Base-by-base conservation (phyloP, 2,797 vertebrate species). In the Erpetoichthys calabaricus region DNA sequence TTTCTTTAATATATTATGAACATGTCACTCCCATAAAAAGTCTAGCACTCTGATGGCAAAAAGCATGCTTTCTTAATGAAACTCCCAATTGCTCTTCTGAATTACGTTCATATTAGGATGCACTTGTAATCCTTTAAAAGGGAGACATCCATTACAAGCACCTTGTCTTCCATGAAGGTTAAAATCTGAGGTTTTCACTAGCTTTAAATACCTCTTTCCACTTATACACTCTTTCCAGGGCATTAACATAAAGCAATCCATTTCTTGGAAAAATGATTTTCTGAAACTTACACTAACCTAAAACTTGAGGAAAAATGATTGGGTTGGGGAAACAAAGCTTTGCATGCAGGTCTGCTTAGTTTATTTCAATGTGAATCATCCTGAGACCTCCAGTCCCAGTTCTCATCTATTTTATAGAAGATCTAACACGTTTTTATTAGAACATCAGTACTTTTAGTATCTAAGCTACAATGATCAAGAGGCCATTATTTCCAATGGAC, bases 351-450 rank as follows among this genome's bases (percentile, higher is more conserved):
- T 73, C 67, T 62, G 62, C 64, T 52, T 45, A 70, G 63, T 67
- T 78, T 73, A 76, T 74, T 73, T 73, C 41, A 43, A 61, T 42
- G 59, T 25, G 73, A 64, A 67, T 72, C 72, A 73, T 67, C 73
- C 7, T 72, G 77, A 75, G 76, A 74, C 65, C 66, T 62, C 9
- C 53, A 41, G 68, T 77, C 74, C 72, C 74, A 70, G 57, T 69
- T 70, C 76, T 80, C 75, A 79, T 82, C 78, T 78, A 63, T 70
- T 73, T 56, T 47, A 66, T 60, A 5, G 67, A 68, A 58, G 63
- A 70, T 67, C 65, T 58, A 67, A 54, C 70, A 78, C 71, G 73
- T 73, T 67, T 69, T 65, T 2, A 73, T 71, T 68, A 75, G 74
- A 77, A 68, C 43, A 67, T 8, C 65, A 64, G 64, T 64, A 74